Evolutionary conservation across 1,140 invertebrate species (phyloP).

Genomic region (Euglossa dilemma): DNA sequence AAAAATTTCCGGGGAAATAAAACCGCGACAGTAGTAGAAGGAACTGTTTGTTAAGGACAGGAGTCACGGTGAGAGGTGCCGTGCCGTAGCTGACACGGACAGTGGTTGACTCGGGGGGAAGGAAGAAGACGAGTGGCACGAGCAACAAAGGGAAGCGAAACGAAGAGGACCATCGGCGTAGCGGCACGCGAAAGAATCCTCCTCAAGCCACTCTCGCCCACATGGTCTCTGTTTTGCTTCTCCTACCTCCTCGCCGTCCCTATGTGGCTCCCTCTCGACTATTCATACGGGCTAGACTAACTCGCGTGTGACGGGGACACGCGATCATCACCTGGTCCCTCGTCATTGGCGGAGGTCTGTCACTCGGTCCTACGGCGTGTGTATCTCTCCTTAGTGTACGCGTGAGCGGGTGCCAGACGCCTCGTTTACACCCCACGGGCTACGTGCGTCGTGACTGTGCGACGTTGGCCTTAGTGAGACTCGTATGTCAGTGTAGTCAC

Average conservation of each 20-base stretch:
- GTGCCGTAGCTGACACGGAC: neutral
- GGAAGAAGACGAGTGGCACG: neutral
- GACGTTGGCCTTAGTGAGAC: constrained; percentile 19
- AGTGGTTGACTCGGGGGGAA: neutral
- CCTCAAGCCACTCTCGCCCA: constrained; percentile 36
- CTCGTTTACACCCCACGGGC: neutral
- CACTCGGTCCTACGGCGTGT: neutral
- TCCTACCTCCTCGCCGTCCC: constrained; percentile 25
- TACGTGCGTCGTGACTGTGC: neutral
- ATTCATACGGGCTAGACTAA: constrained; percentile 23
- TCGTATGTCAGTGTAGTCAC: neutral
- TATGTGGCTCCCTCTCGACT: constrained; percentile 60
- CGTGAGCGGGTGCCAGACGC: neutral
- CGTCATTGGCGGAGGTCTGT: neutral
- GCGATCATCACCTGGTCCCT: constrained; percentile 1
- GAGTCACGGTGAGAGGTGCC: neutral
- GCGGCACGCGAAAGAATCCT: neutral
- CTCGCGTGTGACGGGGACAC: neutral
- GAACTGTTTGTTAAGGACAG: too few relatives aligned
- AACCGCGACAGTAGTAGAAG: too few relatives aligned
- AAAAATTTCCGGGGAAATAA: too few relatives aligned
- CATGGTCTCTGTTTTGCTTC: constrained; percentile 66
- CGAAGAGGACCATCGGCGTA: neutral
- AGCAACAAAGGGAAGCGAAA: neutral
- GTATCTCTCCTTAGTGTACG: neutral